Conservation (phyloP, 2,797 vertebrate species). For the Pagetopsis macropterus region DNA sequence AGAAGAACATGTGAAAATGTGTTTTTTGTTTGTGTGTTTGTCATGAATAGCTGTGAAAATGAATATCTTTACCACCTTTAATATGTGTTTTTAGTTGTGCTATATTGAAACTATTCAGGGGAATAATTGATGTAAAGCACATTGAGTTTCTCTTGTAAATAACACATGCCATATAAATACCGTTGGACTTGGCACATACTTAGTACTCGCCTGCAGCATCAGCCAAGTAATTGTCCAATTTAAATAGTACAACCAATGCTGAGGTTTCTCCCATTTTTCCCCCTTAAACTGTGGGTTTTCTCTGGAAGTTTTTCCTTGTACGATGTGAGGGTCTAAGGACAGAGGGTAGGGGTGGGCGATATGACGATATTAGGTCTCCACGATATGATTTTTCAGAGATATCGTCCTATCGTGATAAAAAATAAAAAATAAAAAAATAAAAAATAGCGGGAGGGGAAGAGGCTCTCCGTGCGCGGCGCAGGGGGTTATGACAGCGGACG, state of each 20-base stretch:
- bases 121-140: slow-evolving; percentile 10
- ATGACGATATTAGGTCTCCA: too few relatives aligned
- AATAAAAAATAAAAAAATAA: too few relatives aligned
- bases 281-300: too few relatives aligned
- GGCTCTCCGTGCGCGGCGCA: too few relatives aligned
- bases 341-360: too few relatives aligned
- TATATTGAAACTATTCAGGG: not conserved
- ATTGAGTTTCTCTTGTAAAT: slow-evolving; percentile 4
- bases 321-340: too few relatives aligned
- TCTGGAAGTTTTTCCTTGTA: too few relatives aligned
- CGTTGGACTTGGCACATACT: slow-evolving; percentile 7
- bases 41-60: slow-evolving; percentile 1
- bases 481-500: too few relatives aligned
- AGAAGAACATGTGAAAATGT: not conserved
- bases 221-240: slow-evolving; percentile 3
- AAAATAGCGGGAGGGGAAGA: too few relatives aligned
- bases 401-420: too few relatives aligned
- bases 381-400: too few relatives aligned
- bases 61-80: not conserved
- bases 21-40: not conserved
- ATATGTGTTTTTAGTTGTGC: not conserved
- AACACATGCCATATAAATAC: slow-evolving; percentile 21
- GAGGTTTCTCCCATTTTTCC: too few relatives aligned
- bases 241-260: not conserved
- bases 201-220: not conserved